Conservation (phyloP, 2,113 vertebrate species). For the Oenanthe oenanthe region DNA sequence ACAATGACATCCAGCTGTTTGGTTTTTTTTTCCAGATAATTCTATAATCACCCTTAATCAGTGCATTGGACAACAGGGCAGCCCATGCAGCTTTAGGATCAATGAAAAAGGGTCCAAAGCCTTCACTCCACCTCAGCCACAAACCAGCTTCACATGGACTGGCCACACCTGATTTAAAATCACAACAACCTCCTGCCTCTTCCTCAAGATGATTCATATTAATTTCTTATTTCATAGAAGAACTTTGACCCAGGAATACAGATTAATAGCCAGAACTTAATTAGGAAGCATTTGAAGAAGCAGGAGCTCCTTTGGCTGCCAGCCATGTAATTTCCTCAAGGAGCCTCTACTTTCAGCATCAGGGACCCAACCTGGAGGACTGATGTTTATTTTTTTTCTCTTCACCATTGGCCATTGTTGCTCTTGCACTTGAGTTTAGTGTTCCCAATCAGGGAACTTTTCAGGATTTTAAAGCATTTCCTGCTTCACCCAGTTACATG, state of each 20-base stretch:
- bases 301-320: constrained; percentile 22
- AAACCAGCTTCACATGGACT: not conserved
- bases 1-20: not conserved
- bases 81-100: not conserved
- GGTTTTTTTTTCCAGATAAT: not conserved
- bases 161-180: not conserved
- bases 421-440: not conserved
- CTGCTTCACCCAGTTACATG: not conserved
- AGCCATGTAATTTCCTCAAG: constrained; percentile 31
- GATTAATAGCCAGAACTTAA: constrained; percentile 56
- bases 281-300: constrained; percentile 60
- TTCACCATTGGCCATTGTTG: not conserved
- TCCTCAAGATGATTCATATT: not conserved
- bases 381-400: not conserved
- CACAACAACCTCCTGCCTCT: not conserved
- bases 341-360: not conserved
- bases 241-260: not conserved
- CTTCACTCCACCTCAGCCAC: not conserved
- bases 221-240: constrained; percentile 31
- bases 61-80: not conserved
- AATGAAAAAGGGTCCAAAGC: not conserved
- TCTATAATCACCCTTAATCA: not conserved
- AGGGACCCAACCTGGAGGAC: not conserved
- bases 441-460: not conserved
- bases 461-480: not conserved